Conservation (phyloP, 2,113 vertebrate species). For the Pseudonaja textilis region DNA sequence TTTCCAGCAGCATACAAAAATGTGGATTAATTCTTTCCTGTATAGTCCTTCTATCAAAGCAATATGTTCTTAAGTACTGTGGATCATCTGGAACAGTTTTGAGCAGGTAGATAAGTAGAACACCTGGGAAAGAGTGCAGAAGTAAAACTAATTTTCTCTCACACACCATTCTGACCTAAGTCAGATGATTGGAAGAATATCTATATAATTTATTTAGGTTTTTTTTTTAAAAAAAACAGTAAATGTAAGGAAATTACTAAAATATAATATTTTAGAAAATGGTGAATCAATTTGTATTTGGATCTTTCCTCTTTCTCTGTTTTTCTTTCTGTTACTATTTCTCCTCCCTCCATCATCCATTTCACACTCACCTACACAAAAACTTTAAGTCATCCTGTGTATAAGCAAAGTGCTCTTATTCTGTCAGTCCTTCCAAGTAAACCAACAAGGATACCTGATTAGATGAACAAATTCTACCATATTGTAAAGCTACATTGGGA, state of each 20-base stretch:
- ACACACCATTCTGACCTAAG: background rate
- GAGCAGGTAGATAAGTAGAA: background rate
- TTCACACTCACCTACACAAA: rapidly evolving
- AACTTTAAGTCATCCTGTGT: background rate
- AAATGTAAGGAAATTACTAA: background rate
- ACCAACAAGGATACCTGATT: background rate
- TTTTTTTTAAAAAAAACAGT: background rate
- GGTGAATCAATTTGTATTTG: background rate
- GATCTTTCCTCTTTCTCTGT: background rate
- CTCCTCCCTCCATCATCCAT: background rate
- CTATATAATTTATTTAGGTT: background rate
- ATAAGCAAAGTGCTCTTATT: background rate
- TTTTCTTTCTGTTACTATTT: background rate
- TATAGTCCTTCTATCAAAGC: background rate
- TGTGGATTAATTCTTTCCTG: background rate
- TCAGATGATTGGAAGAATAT: background rate
- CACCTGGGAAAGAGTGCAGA: background rate
- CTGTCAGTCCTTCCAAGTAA: background rate
- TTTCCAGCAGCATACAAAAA: background rate
- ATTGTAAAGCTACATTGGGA: background rate
- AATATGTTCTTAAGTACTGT: background rate
- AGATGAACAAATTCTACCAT: background rate
- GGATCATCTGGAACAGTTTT: background rate
- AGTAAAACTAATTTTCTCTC: background rate
- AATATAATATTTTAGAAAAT: background rate